These are phyloP conservation scores for Cryptocheilus praepositus DNA, from an alignment of 2,888 invertebrate genomes.

Conservation along the genomic window DNA sequence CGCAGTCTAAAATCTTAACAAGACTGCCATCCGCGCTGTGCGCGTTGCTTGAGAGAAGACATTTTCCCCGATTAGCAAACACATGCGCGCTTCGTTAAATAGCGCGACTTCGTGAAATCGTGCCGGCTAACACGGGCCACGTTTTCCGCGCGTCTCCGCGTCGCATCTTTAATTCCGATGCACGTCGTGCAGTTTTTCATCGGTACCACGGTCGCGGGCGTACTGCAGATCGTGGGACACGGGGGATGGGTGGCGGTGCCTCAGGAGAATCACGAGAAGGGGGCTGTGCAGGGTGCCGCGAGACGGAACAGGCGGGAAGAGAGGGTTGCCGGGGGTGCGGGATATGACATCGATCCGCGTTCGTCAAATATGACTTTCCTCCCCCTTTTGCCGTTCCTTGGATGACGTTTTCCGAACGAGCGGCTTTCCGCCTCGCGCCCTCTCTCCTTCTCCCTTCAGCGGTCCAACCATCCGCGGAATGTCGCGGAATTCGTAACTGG, in stretches of 20 bases:
- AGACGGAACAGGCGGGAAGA: not conserved
- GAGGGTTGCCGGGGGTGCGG: not conserved
- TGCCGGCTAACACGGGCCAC: too few species aligned
- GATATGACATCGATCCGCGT: slow-evolving; percentile 48
- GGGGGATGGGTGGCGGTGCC: not conserved
- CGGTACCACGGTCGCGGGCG: not conserved
- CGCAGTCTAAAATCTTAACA: too few species aligned
- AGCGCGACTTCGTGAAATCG: too few species aligned
- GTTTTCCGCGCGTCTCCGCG: too few species aligned
- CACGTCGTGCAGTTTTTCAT: not conserved
- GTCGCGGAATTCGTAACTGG: slow-evolving; percentile 71
- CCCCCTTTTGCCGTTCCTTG: slow-evolving; percentile 34
- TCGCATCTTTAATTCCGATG: not conserved
- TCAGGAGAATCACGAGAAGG: slow-evolving; percentile 1
- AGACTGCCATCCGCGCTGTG: too few species aligned
- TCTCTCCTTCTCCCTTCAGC: not conserved
- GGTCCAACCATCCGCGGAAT: slow-evolving; percentile 60
- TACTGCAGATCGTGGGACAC: not conserved
- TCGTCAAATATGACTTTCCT: slow-evolving; percentile 49
- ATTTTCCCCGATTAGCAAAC: too few species aligned
- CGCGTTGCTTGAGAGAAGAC: too few species aligned
- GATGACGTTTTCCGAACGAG: slow-evolving; percentile 59
- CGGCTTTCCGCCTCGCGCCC: slow-evolving; percentile 42
- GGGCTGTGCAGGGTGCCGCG: not conserved
- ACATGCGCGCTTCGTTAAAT: too few species aligned